A percentile compares a stretch with the other conserved stretches of the same genome.
Conservation (phyloP, 2,113 vertebrate species). For the Ophthalmotilapia sp. region DNA sequence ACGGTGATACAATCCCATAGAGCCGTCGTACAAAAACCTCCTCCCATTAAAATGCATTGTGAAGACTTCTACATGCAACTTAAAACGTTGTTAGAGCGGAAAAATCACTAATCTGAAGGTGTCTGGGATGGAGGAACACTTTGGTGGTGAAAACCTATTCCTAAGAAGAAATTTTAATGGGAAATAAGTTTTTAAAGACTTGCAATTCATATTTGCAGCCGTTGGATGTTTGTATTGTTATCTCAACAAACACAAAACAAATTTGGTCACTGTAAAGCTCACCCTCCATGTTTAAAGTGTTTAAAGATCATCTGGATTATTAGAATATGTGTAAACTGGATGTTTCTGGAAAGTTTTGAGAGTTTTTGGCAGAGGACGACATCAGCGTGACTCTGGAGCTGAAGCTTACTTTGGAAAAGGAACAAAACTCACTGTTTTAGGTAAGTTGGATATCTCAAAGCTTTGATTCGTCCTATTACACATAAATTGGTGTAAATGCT, state of each 20-base stretch:
- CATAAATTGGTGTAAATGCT: neutral
- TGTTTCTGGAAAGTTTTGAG: neutral
- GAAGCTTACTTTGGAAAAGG: neutral
- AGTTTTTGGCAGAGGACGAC: conserved; percentile 36
- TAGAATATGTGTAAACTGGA: neutral
- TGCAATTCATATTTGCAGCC: neutral
- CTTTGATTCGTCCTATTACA: neutral
- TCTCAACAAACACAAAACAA: neutral
- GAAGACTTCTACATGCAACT: neutral
- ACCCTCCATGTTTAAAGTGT: neutral
- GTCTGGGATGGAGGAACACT: neutral
- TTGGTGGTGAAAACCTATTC: neutral
- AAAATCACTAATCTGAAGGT: neutral
- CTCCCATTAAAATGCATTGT: conserved; percentile 1
- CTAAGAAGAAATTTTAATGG: too few relatives aligned
- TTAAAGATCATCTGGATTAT: neutral
- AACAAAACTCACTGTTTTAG: neutral
- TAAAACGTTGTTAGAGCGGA: neutral
- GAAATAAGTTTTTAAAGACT: neutral
- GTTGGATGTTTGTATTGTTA: neutral
- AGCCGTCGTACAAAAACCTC: conserved; percentile 87
- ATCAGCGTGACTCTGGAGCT: neutral
- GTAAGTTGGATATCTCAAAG: neutral
- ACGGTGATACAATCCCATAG: conserved; percentile 79
- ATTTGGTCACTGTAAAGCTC: neutral